Conservation (phyloP, 2,797 vertebrate species). For the Rallus crepitans region DNA sequence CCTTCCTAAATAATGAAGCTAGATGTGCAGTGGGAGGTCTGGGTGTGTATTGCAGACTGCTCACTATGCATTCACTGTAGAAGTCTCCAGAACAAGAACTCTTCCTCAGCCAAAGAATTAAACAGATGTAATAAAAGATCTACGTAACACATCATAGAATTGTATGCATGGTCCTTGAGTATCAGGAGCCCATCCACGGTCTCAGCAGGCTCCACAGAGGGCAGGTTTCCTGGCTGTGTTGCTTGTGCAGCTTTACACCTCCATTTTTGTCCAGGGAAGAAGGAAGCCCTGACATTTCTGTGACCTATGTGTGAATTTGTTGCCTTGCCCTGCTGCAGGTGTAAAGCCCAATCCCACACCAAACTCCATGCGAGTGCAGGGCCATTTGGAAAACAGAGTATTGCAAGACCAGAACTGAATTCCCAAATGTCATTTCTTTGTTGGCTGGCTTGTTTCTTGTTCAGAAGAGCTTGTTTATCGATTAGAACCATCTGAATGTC, state of each 20-base stretch:
- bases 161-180: fast-evolving
- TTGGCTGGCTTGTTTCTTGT: background rate
- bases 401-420: background rate
- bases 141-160: fast-evolving
- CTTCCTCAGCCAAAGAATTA: background rate
- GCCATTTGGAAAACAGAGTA: background rate
- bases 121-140: background rate
- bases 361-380: fast-evolving
- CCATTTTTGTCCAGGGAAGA: background rate
- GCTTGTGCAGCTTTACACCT: background rate
- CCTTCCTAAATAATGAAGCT: background rate
- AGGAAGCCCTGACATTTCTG: background rate
- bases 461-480: background rate
- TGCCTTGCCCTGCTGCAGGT: background rate
- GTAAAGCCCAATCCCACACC: background rate
- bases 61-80: background rate
- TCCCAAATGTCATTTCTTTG: background rate
- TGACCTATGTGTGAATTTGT: fast-evolving
- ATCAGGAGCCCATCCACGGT: background rate
- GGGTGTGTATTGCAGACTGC: background rate
- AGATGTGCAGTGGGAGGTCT: background rate
- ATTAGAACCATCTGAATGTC: background rate
- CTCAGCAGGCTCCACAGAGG: background rate
- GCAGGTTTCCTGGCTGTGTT: background rate
- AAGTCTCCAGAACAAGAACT: background rate